Conservation (phyloP, 2,888 invertebrate genomes). For the Fragum fragum region DNA sequence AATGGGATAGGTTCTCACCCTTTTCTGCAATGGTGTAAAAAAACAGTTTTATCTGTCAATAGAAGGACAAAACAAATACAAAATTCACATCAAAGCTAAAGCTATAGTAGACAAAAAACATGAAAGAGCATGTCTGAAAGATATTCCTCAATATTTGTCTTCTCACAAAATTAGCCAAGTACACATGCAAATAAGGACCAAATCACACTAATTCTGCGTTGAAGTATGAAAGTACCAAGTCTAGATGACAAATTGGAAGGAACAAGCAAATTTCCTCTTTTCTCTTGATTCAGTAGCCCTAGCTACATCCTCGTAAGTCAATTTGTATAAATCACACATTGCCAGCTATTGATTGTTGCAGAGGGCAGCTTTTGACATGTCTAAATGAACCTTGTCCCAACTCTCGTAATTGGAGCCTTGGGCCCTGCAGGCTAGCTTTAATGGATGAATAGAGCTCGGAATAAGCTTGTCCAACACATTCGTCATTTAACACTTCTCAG, state of each 20-base stretch:
- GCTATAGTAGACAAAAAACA: too few species aligned
- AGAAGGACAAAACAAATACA: too few species aligned
- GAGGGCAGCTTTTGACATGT: slow-evolving; percentile 17
- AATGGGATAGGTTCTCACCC: too few species aligned
- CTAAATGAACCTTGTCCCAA: slow-evolving; percentile 25
- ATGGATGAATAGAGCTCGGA: slow-evolving; percentile 20
- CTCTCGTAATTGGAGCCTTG: slow-evolving; percentile 19
- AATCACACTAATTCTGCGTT: slow-evolving; percentile 4
- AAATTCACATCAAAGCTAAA: too few species aligned
- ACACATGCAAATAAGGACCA: background rate
- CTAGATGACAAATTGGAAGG: slow-evolving; percentile 19
- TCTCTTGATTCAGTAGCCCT: slow-evolving; percentile 8
- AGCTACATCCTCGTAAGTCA: slow-evolving; percentile 17
- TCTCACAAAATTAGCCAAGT: background rate
- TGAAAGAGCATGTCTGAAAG: too few species aligned
- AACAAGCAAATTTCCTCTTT: slow-evolving; percentile 25
- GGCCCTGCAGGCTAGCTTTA: slow-evolving; percentile 15
- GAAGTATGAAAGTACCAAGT: background rate
- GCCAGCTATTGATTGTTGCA: slow-evolving; percentile 16
- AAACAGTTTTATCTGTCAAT: too few species aligned
- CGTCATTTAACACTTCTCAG: slow-evolving; percentile 3
- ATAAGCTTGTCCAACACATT: slow-evolving; percentile 24
- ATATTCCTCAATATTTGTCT: too few species aligned
- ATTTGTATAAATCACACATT: slow-evolving; percentile 32
- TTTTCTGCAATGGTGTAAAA: too few species aligned